Evolutionary conservation across 2,797 vertebrate species (phyloP).

Genomic region (Alauda arvensis): DNA sequence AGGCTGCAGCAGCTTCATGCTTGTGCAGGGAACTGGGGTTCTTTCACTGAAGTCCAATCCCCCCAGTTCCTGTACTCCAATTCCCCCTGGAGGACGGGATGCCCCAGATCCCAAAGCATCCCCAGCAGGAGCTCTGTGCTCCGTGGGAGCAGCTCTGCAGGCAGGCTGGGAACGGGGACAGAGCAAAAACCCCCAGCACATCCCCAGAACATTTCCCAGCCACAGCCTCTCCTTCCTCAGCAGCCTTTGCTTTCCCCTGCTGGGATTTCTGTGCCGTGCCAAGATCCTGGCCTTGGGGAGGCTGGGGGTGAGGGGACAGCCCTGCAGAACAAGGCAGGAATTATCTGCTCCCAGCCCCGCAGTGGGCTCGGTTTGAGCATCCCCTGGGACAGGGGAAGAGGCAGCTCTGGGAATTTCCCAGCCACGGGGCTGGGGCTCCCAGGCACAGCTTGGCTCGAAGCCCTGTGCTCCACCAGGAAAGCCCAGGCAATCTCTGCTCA

Average conservation of each 20-base stretch:
- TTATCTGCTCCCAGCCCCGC: not conserved
- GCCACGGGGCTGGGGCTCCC: not conserved
- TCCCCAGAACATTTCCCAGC: not conserved
- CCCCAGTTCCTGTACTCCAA: rapidly evolving
- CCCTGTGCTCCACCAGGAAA: rapidly evolving
- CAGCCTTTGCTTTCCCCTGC: not conserved
- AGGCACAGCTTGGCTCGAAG: not conserved
- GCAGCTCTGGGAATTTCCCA: not conserved
- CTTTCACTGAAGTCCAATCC: not conserved
- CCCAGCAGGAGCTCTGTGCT: not conserved
- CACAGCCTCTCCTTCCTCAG: conserved; percentile 7
- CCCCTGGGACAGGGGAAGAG: not conserved
- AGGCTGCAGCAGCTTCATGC: not conserved
- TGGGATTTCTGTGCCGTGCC: not conserved
- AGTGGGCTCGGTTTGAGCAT: not conserved
- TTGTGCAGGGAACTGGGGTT: rapidly evolving
- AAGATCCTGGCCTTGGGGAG: not conserved
- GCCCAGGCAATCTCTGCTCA: not conserved
- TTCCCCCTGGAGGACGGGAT: not conserved
- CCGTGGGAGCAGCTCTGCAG: not conserved
- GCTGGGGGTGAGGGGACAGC: not conserved
- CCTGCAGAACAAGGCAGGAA: not conserved
- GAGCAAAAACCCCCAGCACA: not conserved
- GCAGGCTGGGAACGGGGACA: not conserved
- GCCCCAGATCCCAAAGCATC: not conserved